Conservation (phyloP, 2,797 vertebrate species). For the Argya squamiceps region DNA sequence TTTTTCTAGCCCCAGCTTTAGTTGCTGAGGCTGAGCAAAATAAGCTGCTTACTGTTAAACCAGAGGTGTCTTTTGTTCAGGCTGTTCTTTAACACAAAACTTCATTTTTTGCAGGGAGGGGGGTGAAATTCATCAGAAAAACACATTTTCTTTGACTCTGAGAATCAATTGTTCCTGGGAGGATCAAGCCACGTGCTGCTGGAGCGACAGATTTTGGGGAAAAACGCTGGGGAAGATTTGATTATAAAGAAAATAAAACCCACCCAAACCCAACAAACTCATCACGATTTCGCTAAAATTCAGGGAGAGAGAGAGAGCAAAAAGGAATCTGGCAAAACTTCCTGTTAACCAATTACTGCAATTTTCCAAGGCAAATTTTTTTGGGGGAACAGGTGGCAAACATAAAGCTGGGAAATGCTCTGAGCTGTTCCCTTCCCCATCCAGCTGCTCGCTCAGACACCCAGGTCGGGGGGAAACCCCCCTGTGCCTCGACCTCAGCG, state of each 20-base stretch:
- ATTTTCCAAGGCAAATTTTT: background rate
- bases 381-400: conserved; percentile 3
- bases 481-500: fast-evolving
- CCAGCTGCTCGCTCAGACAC: background rate
- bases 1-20: conserved; percentile 20
- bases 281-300: background rate
- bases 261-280: background rate
- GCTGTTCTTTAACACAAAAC: conserved; percentile 11
- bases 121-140: background rate
- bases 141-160: background rate
- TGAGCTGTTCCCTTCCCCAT: background rate
- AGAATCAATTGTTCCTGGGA: background rate
- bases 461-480: background rate
- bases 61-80: conserved; percentile 38
- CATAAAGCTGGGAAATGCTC: background rate
- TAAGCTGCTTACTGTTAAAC: conserved; percentile 55
- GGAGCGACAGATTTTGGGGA: background rate
- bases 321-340: background rate
- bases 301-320: background rate
- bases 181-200: background rate
- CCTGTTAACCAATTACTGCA: background rate
- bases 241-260: fast-evolving
- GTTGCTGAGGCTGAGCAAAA: background rate
- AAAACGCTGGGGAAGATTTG: background rate
- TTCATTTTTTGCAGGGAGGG: background rate